These are phyloP conservation scores for Pectinophora gossypiella DNA, from an alignment of 1,140 invertebrate species.

Conservation along the genomic window DNA sequence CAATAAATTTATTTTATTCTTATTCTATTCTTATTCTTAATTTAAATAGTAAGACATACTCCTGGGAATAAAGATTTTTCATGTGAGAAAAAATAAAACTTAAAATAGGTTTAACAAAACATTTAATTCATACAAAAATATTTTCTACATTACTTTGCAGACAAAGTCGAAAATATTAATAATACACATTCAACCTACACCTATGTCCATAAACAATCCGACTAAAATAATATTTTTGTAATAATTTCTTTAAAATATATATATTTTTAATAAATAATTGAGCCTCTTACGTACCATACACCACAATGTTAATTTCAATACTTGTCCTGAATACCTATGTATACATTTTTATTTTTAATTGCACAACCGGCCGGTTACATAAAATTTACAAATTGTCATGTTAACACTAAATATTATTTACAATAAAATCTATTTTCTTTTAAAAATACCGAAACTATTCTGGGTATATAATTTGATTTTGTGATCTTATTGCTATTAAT, in stretches of 20 bases:
- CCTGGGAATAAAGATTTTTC: no score
- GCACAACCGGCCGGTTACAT: constrained; percentile 64
- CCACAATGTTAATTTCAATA: constrained; percentile 25
- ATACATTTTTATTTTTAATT: constrained; percentile 25
- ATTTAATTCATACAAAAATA: constrained; percentile 22
- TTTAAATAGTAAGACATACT: no score
- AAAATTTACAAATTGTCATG: constrained; percentile 54
- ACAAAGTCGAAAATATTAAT: constrained; percentile 29
- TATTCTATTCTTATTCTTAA: no score
- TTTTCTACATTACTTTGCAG: constrained; percentile 17
- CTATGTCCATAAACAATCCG: not conserved
- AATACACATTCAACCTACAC: constrained; percentile 2
- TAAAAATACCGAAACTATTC: no score
- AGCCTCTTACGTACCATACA: constrained; percentile 35
- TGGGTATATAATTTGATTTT: no score
- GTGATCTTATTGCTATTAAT: no score
- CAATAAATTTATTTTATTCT: no score
- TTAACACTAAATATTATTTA: no score
- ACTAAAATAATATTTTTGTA: not conserved
- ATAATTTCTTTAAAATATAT: not conserved
- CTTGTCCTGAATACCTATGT: not conserved
- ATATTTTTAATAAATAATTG: constrained; percentile 32
- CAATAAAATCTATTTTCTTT: no score
- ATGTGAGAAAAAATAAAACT: not conserved
- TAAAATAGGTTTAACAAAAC: constrained; percentile 9